Conservation (phyloP, 2,888 invertebrate species). For the Phortica magna region DNA sequence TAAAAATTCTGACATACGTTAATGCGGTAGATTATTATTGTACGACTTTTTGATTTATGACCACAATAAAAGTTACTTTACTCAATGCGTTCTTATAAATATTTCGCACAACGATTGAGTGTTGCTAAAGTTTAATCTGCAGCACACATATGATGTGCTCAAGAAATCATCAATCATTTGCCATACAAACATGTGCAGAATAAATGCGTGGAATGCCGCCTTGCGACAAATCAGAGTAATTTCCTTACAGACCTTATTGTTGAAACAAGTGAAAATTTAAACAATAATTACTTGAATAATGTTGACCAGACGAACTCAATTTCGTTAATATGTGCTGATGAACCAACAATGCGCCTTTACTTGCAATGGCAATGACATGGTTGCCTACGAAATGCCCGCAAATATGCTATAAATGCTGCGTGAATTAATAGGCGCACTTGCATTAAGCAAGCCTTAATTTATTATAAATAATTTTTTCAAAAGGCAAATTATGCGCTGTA, state of each 20-base stretch:
- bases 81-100: conserved; percentile 63
- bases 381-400: background rate
- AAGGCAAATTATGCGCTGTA: background rate
- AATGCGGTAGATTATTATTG: conserved; percentile 60
- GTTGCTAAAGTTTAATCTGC: background rate
- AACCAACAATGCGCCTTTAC: too few species aligned
- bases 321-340: too few species aligned
- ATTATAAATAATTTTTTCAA: conserved; percentile 26
- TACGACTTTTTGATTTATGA: conserved; percentile 76
- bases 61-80: conserved; percentile 68
- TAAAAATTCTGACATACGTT: conserved; percentile 50
- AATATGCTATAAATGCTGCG: conserved; percentile 22
- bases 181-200: too few species aligned
- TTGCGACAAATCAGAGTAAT: too few species aligned
- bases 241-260: too few species aligned
- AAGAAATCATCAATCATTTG: too few species aligned
- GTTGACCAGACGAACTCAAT: too few species aligned
- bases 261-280: too few species aligned
- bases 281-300: too few species aligned
- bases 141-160: background rate
- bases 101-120: conserved; percentile 41
- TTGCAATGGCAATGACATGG: background rate
- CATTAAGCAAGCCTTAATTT: conserved; percentile 26
- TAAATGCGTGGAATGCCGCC: too few species aligned
- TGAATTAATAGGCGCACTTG: conserved; percentile 14